Conservation (phyloP, 2,113 vertebrate species). For the Podarcis raffonei region DNA sequence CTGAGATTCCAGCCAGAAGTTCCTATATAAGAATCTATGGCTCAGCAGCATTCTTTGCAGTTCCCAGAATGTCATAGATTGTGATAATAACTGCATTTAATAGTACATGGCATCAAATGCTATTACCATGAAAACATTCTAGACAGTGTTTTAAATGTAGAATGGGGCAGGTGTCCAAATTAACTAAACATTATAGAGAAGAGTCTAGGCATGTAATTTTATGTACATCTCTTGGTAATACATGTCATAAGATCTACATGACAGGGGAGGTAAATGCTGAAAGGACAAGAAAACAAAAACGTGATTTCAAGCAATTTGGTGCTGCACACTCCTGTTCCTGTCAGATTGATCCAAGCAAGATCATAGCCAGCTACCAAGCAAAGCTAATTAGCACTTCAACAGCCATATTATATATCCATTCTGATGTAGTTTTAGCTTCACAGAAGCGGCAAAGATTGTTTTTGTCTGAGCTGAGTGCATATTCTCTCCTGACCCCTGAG, state of each 20-base stretch:
- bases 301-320: neutral
- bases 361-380: neutral
- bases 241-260: neutral
- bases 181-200: neutral
- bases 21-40: no score
- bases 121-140: neutral
- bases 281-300: neutral
- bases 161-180: neutral
- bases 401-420: neutral
- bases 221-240: neutral
- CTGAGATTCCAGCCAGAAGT: no score
- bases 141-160: neutral
- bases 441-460: neutral
- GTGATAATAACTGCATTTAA: neutral
- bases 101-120: neutral
- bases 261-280: neutral
- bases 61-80: no score
- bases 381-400: neutral
- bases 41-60: no score
- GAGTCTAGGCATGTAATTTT: neutral
- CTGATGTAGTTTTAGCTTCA: neutral
- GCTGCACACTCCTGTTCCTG: neutral
- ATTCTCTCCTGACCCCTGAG: neutral
- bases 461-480: neutral
- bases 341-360: neutral